A percentile compares a stretch with the other conserved stretches of the same genome.
phyloP scores from a whole-genome alignment of 2,113 vertebrate genomes.

The Phalacrocorax aristotelis region DNA sequence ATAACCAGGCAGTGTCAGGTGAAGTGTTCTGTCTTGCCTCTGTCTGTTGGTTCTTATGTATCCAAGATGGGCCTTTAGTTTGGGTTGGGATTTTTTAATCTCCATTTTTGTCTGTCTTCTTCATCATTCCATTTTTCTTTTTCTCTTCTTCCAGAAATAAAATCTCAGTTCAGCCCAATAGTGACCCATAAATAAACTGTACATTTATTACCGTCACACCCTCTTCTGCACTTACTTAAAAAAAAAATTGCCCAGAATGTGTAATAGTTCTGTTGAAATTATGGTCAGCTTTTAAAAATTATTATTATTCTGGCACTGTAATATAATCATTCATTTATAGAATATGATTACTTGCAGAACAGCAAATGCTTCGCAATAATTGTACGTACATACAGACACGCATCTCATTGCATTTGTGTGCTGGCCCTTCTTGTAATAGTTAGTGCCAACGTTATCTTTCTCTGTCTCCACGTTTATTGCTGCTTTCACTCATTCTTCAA shows the following conservation, averaged over 20 bases:
- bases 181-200: background rate
- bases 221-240: background rate
- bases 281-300: background rate
- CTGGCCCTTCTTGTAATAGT: background rate
- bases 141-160: background rate
- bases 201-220: background rate
- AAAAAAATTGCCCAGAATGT: background rate
- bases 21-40: background rate
- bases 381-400: fast-evolving
- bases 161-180: background rate
- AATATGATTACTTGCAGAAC: background rate
- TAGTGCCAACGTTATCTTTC: background rate
- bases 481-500: background rate
- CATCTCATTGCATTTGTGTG: background rate
- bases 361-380: background rate
- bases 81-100: background rate
- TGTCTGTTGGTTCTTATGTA: fast-evolving
- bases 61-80: background rate
- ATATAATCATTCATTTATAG: background rate
- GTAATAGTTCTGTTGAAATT: background rate
- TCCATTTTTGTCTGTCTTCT: background rate
- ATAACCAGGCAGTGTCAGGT: background rate
- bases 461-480: background rate
- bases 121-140: background rate
- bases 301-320: background rate